A percentile compares a stretch with the other conserved stretches of the same genome.
These are phyloP conservation scores for Drosophila mayaguana DNA, from an alignment of 2,888 invertebrate genomes.

Conservation along the genomic window DNA sequence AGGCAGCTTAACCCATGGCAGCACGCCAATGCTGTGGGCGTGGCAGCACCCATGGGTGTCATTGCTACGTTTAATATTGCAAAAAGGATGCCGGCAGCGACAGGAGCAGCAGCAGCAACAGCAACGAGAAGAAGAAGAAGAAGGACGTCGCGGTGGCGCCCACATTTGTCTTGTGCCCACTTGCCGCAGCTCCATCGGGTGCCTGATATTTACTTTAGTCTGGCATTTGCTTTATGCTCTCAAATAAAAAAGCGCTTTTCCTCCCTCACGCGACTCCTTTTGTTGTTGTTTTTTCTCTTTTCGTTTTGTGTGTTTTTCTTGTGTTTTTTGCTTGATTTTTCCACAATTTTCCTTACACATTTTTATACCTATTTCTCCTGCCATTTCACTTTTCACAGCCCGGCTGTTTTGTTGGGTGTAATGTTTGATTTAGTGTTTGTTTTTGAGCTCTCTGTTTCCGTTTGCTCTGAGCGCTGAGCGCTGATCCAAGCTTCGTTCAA, in stretches of 20 bases:
- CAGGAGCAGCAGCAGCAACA: slow-evolving; percentile 42
- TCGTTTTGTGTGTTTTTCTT: background rate
- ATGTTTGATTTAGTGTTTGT: slow-evolving; percentile 79
- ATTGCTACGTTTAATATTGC: slow-evolving; percentile 81
- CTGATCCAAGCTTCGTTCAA: slow-evolving; percentile 30
- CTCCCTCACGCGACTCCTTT: slow-evolving; percentile 16
- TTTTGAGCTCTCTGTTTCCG: slow-evolving; percentile 65
- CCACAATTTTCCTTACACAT: slow-evolving; percentile 59
- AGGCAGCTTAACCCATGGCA: slow-evolving; percentile 67
- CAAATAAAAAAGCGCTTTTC: slow-evolving; percentile 59
- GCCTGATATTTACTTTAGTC: slow-evolving; percentile 74
- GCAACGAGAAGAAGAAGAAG: background rate
- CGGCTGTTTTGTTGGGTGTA: slow-evolving; percentile 56
- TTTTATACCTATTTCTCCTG: slow-evolving; percentile 56
- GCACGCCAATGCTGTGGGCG: slow-evolving; percentile 60
- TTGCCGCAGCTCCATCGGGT: slow-evolving; percentile 18
- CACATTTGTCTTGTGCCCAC: slow-evolving; percentile 75
- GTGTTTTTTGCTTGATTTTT: slow-evolving; percentile 38
- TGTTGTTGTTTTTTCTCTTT: background rate
- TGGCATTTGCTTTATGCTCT: slow-evolving; percentile 73
- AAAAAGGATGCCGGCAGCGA: slow-evolving; percentile 76
- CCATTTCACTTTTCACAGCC: slow-evolving; percentile 61
- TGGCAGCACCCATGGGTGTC: slow-evolving; percentile 74
- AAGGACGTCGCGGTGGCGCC: slow-evolving; percentile 69
- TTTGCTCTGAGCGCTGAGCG: slow-evolving; percentile 47